phyloP scores from a whole-genome alignment of 1,140 invertebrate species.

The Streblospio benedicti region DNA sequence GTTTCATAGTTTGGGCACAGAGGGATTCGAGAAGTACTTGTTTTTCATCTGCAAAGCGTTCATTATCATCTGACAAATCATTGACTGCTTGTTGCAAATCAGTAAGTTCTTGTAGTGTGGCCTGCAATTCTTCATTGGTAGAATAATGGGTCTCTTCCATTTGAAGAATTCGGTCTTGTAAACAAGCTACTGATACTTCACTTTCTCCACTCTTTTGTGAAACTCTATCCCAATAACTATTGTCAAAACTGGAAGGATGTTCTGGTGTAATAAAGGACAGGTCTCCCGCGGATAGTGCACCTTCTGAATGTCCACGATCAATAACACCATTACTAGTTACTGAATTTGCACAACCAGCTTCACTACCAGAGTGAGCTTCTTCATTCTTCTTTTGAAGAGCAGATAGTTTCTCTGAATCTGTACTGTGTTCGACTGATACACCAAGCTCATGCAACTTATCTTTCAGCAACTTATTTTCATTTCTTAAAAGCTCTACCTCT shows the following conservation, averaged over 20 bases:
- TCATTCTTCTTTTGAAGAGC: slow-evolving; percentile 10
- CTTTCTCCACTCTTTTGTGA: slow-evolving; percentile 62
- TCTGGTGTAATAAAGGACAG: background rate
- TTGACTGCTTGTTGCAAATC: slow-evolving; percentile 75
- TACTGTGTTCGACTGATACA: slow-evolving; percentile 38
- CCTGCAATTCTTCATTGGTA: slow-evolving; percentile 91
- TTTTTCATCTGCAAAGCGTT: slow-evolving; percentile 77
- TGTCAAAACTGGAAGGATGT: slow-evolving; percentile 24
- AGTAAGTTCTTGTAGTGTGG: slow-evolving; percentile 81
- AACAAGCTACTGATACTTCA: slow-evolving; percentile 81
- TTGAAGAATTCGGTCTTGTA: slow-evolving; percentile 84
- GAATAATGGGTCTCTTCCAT: slow-evolving; percentile 80
- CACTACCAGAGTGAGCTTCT: background rate
- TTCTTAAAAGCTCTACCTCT: slow-evolving; percentile 33
- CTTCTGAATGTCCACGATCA: background rate
- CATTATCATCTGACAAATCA: slow-evolving; percentile 78
- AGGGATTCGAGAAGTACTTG: slow-evolving; percentile 79
- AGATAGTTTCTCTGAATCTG: slow-evolving; percentile 42
- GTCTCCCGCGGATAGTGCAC: background rate
- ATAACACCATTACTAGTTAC: too few relatives aligned
- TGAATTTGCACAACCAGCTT: background rate
- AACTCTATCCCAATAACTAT: slow-evolving; percentile 67
- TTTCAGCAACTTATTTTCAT: slow-evolving; percentile 38
- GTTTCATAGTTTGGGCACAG: slow-evolving; percentile 79
- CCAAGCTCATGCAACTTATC: slow-evolving; percentile 40